Base-by-base conservation (phyloP, 2,797 vertebrate species). In the Myotis daubentonii region DNA sequence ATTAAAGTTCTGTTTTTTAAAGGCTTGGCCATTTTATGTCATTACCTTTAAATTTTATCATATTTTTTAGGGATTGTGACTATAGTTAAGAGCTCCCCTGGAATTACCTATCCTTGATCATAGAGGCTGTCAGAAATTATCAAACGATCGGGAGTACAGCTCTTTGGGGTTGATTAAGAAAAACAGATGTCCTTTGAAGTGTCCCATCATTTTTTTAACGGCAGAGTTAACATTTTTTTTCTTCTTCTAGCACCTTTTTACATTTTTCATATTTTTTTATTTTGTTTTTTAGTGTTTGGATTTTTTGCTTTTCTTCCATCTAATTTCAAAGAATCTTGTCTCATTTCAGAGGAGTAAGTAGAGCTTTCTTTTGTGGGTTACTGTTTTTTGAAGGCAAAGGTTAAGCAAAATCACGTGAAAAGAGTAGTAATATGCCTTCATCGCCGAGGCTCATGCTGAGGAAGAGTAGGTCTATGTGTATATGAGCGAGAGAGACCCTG, bases 261-360 rank as follows among this genome's bases (percentile, higher is more conserved):
- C 28, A 74, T 76, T 84, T 86, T 88, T 49, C 25, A 89, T 68
- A 57, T 76, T 51, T 33, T 17, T 75, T 49, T 49, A 5, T 53
- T 57, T 5, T 51, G 20, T 44, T 25, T 72, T 17, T 78, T 19
- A 49, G 13, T n/a, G 1, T 65, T 66, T 86, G 33, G 0, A 4
- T 62, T 60, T 79, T 87, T 51, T 80, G 30, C n/a, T 65, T 78
- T 79, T 51, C 30, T 28, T 81, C n/a, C 8, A 49, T 91, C 60
- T 85, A 30, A 91, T 91, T 92, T 92, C 75, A 91, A 23, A 68
- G 68, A 84, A 44, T 84, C 47, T 49, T 87, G 23, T 70, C 87
- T 83, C 55, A 49, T 20, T 75, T 92, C 81, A 79, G 71, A 93
- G 65, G 81, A 87, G 25, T 91, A 68, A 38, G 15, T 75, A 70